Conservation (phyloP, 2,113 vertebrate genomes). For the Caloenas nicobarica region DNA sequence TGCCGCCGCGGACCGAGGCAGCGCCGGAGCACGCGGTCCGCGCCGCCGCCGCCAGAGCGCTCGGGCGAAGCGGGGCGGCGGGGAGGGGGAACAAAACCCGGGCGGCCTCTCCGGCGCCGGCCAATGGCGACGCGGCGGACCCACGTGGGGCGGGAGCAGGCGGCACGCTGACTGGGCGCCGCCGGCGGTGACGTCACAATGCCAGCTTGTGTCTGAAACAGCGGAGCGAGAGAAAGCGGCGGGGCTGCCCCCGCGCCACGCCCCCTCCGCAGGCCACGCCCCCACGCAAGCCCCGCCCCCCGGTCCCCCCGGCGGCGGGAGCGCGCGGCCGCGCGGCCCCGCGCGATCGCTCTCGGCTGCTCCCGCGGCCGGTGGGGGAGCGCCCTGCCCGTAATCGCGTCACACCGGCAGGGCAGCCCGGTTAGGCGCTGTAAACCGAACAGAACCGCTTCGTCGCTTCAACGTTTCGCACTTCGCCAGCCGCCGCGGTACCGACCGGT, state of each 20-base stretch:
- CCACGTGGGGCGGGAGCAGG: slow-evolving; percentile 80
- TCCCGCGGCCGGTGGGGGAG: too few species aligned
- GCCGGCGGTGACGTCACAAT: slow-evolving; percentile 76
- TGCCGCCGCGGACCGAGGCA: too few species aligned
- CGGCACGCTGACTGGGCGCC: slow-evolving; percentile 70
- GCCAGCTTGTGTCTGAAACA: slow-evolving; percentile 86
- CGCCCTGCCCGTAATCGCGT: too few species aligned
- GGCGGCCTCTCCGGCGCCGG: slow-evolving; percentile 6
- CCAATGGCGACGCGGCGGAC: slow-evolving; percentile 70
- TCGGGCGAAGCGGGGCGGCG: slow-evolving; percentile 73
- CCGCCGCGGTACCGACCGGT: too few species aligned
- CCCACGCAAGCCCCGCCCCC: neutral
- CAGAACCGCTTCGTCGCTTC: too few species aligned
- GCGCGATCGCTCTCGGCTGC: too few species aligned
- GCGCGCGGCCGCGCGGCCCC: too few species aligned
- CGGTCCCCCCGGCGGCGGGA: too few species aligned
- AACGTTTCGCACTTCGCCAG: too few species aligned
- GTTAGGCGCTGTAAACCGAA: too few species aligned
- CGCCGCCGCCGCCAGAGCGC: slow-evolving; percentile 69
- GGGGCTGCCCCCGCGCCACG: slow-evolving; percentile 37
- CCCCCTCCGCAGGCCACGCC: neutral
- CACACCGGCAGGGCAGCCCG: too few species aligned
- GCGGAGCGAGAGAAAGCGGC: slow-evolving; percentile 61
- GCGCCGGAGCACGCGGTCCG: neutral
- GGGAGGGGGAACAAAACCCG: slow-evolving; percentile 62